Evolutionary conservation across 2,888 invertebrate genomes (phyloP), one percentile per base, ranked within the genome.

Genomic region (Myopa tessellatipennis): DNA sequence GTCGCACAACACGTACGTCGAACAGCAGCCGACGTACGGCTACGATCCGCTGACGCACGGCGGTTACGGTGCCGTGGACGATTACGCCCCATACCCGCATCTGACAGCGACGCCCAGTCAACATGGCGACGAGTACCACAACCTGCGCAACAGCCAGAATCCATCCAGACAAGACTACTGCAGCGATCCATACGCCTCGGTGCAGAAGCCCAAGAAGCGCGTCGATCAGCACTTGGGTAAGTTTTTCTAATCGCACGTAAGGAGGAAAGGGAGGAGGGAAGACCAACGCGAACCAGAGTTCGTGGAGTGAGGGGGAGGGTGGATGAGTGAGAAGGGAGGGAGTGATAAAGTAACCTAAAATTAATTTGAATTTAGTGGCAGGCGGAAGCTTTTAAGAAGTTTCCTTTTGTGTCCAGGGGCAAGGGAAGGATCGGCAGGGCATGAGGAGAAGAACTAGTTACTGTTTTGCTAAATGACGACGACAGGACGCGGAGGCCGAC

Each of bases 121-220:
- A 85, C 91, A 91, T 83, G 91, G 92, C 78, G 93, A 94, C 82
- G 94, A 94, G 83, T 95, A 95, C 89, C 92, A 92, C 86, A 92
- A 92, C 89, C 87, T 91, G 90, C 91, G 94, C 85, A 92, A 93
- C 85, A 93, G 93, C 86, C 95, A 95, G 90, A 95, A 94, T 90
- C 94, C 95, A 82, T 95, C 95, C 86, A 92, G 95, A 80, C 95
- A 95, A 90, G 95, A 95, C 89, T 95, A 95, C 90, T 94, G 95
- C 91, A 93, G 93, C 83, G 96, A 96, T 90, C 95, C 96, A 8
- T 96, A 96, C 90, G 95, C 95, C 81, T 94, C 95, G 81, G 95
- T 96, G 82, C 95, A 95, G 89, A 96, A 96, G 90, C 95, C 95
- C 83, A 96, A 96, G 91, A 96, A 96, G 90, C 92, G 95, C 83